Evolutionary conservation across 2,888 invertebrate species (phyloP).

Genomic region (Chloroclysta siterata): DNA sequence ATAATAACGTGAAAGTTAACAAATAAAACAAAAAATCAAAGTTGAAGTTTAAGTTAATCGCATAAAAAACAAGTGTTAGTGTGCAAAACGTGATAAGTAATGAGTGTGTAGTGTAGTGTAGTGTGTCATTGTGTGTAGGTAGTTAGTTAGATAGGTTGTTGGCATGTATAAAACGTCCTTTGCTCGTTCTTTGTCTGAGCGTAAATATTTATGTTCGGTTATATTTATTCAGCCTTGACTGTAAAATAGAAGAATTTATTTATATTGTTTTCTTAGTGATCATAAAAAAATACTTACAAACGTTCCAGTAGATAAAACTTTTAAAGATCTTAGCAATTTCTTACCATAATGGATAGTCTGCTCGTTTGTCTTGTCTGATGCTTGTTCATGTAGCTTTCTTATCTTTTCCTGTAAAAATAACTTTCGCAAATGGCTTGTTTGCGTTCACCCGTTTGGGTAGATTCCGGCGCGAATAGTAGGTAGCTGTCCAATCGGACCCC

Average conservation of each 20-base stretch:
- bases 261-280: background rate
- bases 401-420: slow-evolving; percentile 35
- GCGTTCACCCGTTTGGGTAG: slow-evolving; percentile 25
- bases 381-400: slow-evolving; percentile 32
- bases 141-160: too few relatives aligned
- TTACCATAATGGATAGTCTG: slow-evolving; percentile 27
- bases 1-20: too few relatives aligned
- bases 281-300: slow-evolving; percentile 7
- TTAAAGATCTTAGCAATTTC: slow-evolving; percentile 26
- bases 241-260: background rate
- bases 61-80: too few relatives aligned
- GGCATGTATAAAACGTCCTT: slow-evolving; percentile 31
- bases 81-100: too few relatives aligned
- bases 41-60: too few relatives aligned
- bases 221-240: background rate
- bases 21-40: too few relatives aligned
- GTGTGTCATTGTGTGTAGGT: too few relatives aligned
- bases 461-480: slow-evolving; percentile 14
- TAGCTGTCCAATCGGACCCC: slow-evolving; percentile 9
- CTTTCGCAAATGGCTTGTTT: slow-evolving; percentile 35
- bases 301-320: slow-evolving; percentile 25
- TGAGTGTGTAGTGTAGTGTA: too few relatives aligned
- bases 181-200: slow-evolving; percentile 12
- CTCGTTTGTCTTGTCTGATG: slow-evolving; percentile 32
- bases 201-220: slow-evolving; percentile 8